These are phyloP conservation scores for Cerceris rybyensis DNA, from an alignment of 2,888 invertebrate genomes.

Conservation along the genomic window DNA sequence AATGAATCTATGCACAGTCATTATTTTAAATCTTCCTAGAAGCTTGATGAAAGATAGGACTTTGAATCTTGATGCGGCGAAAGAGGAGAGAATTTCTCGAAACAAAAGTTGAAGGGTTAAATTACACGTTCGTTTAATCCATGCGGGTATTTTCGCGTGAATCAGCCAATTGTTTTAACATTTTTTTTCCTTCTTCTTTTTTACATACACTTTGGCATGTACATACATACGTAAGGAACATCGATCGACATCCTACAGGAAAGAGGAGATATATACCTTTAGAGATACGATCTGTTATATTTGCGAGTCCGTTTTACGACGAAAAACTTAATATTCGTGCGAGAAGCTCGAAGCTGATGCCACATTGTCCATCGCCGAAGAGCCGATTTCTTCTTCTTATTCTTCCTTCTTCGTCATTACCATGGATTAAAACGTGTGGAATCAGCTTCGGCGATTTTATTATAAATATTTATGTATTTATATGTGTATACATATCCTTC, in stretches of 20 bases:
- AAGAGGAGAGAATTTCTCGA: too few species aligned
- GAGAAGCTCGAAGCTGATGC: slow-evolving; percentile 47
- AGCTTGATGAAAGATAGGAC: too few species aligned
- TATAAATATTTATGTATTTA: slow-evolving; percentile 79
- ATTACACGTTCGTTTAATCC: too few species aligned
- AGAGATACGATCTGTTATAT: slow-evolving; percentile 56
- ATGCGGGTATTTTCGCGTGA: background rate
- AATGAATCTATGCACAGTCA: too few species aligned
- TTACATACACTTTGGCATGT: slow-evolving; percentile 43
- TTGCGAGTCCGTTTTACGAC: slow-evolving; percentile 53
- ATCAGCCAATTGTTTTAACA: slow-evolving; percentile 41
- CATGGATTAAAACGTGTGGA: slow-evolving; percentile 39
- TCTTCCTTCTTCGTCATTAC: background rate
- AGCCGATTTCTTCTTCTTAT: background rate
- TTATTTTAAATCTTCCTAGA: too few species aligned
- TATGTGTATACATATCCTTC: slow-evolving; percentile 79
- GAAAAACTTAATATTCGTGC: slow-evolving; percentile 32
- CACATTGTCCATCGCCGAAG: slow-evolving; percentile 13
- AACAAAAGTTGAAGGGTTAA: too few species aligned
- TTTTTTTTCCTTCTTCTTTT: slow-evolving; percentile 74
- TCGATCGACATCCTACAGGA: slow-evolving; percentile 51
- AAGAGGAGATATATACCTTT: slow-evolving; percentile 25
- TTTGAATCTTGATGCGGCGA: too few species aligned
- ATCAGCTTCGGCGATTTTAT: slow-evolving; percentile 74
- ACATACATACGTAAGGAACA: slow-evolving; percentile 63